Evolutionary conservation across 1,140 invertebrate species (phyloP).

Genomic region (Acarapis woodi): DNA sequence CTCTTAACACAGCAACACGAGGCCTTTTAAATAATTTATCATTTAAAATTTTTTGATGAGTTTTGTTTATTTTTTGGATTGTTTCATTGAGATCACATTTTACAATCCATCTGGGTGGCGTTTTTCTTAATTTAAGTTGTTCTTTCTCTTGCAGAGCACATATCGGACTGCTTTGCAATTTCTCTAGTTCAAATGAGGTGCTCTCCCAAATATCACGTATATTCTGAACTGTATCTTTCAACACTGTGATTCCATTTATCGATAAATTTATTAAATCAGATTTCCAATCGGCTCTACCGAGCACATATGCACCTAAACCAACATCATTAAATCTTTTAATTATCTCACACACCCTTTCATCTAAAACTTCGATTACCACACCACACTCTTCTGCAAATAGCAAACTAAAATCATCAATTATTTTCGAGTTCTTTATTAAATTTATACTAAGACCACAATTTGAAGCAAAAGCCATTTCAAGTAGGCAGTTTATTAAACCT

Average conservation of each 20-base stretch:
- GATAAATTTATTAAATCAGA: conserved; percentile 2
- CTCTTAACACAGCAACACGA: conserved; percentile 60
- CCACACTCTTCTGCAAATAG: conserved; percentile 76
- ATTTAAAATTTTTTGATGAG: background rate
- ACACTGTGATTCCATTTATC: conserved; percentile 1
- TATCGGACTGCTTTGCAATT: conserved; percentile 37
- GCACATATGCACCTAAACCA: conserved; percentile 30
- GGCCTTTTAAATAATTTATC: conserved; percentile 18
- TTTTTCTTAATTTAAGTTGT: conserved; percentile 12
- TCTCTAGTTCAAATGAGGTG: conserved; percentile 66
- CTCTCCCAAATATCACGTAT: conserved; percentile 53
- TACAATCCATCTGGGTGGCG: conserved; percentile 24
- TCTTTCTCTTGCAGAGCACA: conserved; percentile 40
- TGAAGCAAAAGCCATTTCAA: conserved; percentile 88
- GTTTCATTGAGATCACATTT: background rate
- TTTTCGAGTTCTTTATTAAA: conserved; percentile 9
- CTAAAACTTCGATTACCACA: conserved; percentile 51
- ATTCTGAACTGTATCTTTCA: background rate
- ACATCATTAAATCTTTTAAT: conserved; percentile 26
- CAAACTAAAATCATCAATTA: conserved; percentile 15
- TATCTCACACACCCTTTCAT: conserved; percentile 25
- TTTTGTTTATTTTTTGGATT: background rate
- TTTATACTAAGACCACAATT: conserved; percentile 43
- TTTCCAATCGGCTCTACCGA: conserved; percentile 25
- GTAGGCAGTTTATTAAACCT: conserved; percentile 51